phyloP scores from a whole-genome alignment of 2,113 vertebrate species.

The Neogobius melanostomus region DNA sequence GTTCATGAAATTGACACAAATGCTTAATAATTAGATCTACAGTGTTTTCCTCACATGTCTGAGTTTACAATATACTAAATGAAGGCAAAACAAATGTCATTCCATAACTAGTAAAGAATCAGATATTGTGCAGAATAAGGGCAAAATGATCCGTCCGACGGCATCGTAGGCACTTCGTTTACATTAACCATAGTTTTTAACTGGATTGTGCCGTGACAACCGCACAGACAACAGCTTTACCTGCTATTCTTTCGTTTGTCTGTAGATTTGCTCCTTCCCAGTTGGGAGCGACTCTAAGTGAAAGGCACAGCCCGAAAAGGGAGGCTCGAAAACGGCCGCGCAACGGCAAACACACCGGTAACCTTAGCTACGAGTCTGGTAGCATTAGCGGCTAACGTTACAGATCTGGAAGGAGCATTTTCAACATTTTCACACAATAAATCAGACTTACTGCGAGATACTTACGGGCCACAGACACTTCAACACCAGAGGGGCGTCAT shows the following conservation, averaged over 20 bases:
- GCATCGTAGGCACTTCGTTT: background rate
- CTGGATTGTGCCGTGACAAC: background rate
- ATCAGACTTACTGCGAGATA: background rate
- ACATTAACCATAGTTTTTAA: background rate
- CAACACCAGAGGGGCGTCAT: background rate
- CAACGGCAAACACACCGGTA: slow-evolving; percentile 73
- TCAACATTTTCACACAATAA: background rate
- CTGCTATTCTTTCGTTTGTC: background rate
- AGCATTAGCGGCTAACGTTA: slow-evolving; percentile 29
- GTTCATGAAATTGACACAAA: no score
- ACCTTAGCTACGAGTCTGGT: slow-evolving; percentile 48
- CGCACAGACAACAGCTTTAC: background rate
- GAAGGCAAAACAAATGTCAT: no score
- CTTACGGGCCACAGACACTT: background rate
- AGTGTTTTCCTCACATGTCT: no score
- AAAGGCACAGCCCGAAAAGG: slow-evolving; percentile 20
- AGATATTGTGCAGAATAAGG: no score
- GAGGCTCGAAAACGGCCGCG: slow-evolving; percentile 61
- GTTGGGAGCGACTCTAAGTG: background rate
- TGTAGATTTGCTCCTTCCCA: background rate
- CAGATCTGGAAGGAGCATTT: background rate
- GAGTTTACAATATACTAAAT: no score
- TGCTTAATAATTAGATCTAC: no score
- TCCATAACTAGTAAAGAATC: no score
- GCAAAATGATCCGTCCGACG: no score